A percentile compares a stretch with the other conserved stretches of the same genome.
These are phyloP conservation scores for Corythucha ciliata DNA, from an alignment of 2,888 invertebrate species.

Conservation along the genomic window DNA sequence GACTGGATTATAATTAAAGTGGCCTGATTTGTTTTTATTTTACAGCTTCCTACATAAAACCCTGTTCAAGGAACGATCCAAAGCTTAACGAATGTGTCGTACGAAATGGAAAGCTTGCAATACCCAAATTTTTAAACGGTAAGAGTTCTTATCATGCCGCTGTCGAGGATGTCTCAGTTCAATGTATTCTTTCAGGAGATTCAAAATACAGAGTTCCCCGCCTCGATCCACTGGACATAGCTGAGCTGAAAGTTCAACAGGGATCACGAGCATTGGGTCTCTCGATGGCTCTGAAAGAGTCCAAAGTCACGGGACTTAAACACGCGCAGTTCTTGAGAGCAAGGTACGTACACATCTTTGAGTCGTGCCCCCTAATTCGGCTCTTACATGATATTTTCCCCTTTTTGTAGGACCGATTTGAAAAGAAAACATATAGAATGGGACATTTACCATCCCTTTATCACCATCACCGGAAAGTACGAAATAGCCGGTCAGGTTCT, in stretches of 20 bases:
- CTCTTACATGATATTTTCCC: slow-evolving; percentile 4
- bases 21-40: slow-evolving; percentile 10
- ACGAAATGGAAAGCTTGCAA: slow-evolving; percentile 31
- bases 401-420: slow-evolving; percentile 31
- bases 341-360: slow-evolving; percentile 10
- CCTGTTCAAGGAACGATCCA: slow-evolving; percentile 34
- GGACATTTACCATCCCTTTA: slow-evolving; percentile 44
- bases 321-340: slow-evolving; percentile 20
- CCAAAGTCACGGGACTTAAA: slow-evolving; percentile 22
- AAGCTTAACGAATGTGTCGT: slow-evolving; percentile 35
- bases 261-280: slow-evolving; percentile 36
- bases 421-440: slow-evolving; percentile 34
- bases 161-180: no score
- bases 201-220: slow-evolving; percentile 35
- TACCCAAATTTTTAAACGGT: slow-evolving; percentile 35
- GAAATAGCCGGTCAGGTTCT: slow-evolving; percentile 47
- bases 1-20: not conserved
- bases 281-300: slow-evolving; percentile 19
- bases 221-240: slow-evolving; percentile 35
- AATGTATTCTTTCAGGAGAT: slow-evolving; percentile 30
- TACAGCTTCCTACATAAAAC: slow-evolving; percentile 34
- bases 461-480: slow-evolving; percentile 47
- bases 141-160: no score
- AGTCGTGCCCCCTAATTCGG: not conserved
- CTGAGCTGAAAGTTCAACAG: slow-evolving; percentile 33